A percentile compares a stretch with the other conserved stretches of the same genome.
Conservation (phyloP, 2,113 vertebrate genomes). For the Melanostigma gelatinosum region DNA sequence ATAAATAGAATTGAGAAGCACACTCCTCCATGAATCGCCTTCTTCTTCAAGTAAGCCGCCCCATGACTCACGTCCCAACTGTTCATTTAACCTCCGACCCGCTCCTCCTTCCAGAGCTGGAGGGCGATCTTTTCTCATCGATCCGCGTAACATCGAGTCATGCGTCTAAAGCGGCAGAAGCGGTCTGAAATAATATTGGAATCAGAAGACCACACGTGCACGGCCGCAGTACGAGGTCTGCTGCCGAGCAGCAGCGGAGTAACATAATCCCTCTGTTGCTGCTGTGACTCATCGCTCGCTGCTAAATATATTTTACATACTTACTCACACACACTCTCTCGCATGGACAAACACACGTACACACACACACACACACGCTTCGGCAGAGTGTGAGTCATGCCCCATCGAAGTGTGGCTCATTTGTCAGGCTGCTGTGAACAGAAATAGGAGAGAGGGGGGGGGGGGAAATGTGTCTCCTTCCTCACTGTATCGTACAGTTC, state of each 20-base stretch:
- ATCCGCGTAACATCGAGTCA: not conserved
- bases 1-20: not conserved
- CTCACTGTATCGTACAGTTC: slow-evolving; percentile 14
- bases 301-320: slow-evolving; percentile 79
- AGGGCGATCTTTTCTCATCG: not conserved
- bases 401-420: slow-evolving; percentile 69
- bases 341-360: slow-evolving; percentile 38
- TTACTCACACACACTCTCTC: slow-evolving; percentile 47
- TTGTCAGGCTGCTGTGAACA: slow-evolving; percentile 61
- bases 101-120: not conserved
- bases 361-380: slow-evolving; percentile 43
- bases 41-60: slow-evolving; percentile 7
- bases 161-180: not conserved
- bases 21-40: not conserved
- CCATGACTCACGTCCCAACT: slow-evolving; percentile 19
- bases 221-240: slow-evolving; percentile 33
- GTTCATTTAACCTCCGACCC: slow-evolving; percentile 14
- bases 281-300: slow-evolving; percentile 73
- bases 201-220: slow-evolving; percentile 19
- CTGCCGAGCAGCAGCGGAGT: slow-evolving; percentile 61
- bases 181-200: slow-evolving; percentile 11
- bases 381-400: slow-evolving; percentile 70
- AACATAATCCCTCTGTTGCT: slow-evolving; percentile 72
- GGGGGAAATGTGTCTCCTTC: slow-evolving; percentile 15
- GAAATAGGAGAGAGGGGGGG: slow-evolving; percentile 60